A percentile compares a stretch with the other conserved stretches of the same genome.
Evolutionary conservation across 2,113 vertebrate genomes (phyloP).

Genomic region (Gymnorhina tibicen): DNA sequence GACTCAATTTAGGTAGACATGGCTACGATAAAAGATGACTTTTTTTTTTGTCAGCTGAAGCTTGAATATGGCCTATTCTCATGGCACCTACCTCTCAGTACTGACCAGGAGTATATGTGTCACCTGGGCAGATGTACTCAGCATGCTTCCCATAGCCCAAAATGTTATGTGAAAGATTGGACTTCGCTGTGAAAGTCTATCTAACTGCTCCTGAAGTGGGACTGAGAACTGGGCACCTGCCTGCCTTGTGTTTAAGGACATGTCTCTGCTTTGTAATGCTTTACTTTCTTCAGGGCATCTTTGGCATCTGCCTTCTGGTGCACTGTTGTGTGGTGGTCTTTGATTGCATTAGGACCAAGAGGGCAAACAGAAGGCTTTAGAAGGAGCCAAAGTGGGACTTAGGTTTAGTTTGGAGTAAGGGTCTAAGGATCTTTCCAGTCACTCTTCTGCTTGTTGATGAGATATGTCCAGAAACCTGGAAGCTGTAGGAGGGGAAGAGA

Average conservation of each 20-base stretch:
- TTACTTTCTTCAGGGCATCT: not conserved
- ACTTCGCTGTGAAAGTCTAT: not conserved
- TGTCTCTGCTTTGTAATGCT: not conserved
- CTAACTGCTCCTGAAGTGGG: not conserved
- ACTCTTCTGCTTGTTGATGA: not conserved
- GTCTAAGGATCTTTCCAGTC: not conserved
- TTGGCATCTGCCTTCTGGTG: not conserved
- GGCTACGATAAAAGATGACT: not conserved
- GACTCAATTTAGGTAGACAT: not conserved
- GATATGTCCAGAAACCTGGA: not conserved
- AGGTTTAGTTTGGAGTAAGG: not conserved
- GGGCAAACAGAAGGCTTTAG: not conserved
- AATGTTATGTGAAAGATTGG: not conserved
- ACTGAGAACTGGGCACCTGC: not conserved
- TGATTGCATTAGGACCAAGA: not conserved
- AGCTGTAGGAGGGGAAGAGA: not conserved
- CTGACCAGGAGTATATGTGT: fast-evolving
- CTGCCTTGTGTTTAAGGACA: not conserved
- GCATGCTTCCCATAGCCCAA: not conserved
- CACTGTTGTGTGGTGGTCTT: not conserved
- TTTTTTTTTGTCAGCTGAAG: not conserved
- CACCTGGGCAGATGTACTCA: not conserved
- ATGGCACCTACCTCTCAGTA: not conserved
- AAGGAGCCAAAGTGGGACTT: fast-evolving
- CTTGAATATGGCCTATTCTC: not conserved